Evolutionary conservation across 2,113 vertebrate genomes (phyloP), one percentile per base, ranked within the genome.

Genomic region (Oncorhynchus nerka): DNA sequence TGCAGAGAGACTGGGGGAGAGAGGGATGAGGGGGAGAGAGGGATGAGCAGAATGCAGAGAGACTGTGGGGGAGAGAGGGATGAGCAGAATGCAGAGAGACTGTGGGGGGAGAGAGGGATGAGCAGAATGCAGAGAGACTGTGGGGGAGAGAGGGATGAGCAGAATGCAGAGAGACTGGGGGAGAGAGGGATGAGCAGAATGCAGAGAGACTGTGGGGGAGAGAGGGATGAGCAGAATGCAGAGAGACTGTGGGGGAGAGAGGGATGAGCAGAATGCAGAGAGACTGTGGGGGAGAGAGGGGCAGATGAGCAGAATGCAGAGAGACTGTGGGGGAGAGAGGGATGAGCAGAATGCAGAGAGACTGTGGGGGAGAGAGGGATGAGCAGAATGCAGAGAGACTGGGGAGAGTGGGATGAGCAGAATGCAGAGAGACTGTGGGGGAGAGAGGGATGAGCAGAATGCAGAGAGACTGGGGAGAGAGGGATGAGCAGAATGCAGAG

Each of bases 71-170:
- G 24, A 26, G 24, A 26, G 24, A 26, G 24, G 24, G 24, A 26
- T 26, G 24, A 1, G 24, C 24, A 26, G 24, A 26, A 26, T 26
- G 24, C 24, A 26, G 24, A 26, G 24, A 26, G 24, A 26, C 24
- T 26, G 24, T 19, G 28, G 28, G 28, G 81, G 81, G 20, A 66
- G 57, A 88, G 75, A 73, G 83, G 85, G 84, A 79, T 89, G 84
- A 82, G 81, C 8, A 73, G 68, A 32, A 93, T 93, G 89, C 90
- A 91, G 92, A 93, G 88, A 78, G 45, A 68, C 75, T 26, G 24
- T 26, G 26, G 26, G 26, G 26, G 26, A 28, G 26, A 26, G 26
- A 26, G 26, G 26, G 26, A 26, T 26, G 26, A 2, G 26, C 8
- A 73, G 68, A 32, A 28, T 28, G 28, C 28, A 28, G 28, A 28